A percentile compares a stretch with the other conserved stretches of the same genome.
Conservation (phyloP, 2,113 vertebrate species). For the Chroicocephalus ridibundus region DNA sequence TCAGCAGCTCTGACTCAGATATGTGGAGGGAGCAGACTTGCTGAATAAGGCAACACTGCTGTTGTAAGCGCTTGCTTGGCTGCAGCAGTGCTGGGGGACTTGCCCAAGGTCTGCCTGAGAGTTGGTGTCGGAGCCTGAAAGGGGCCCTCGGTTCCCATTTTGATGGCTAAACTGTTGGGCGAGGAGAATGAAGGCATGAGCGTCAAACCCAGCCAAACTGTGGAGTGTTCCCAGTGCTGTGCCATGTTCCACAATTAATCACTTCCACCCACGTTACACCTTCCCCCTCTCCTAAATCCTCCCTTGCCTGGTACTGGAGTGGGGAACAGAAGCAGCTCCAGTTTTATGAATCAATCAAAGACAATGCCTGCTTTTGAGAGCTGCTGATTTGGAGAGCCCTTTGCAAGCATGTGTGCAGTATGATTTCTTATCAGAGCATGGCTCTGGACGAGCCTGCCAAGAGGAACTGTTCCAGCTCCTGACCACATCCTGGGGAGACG, state of each 20-base stretch:
- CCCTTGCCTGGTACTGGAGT: not conserved
- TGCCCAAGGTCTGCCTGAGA: not conserved
- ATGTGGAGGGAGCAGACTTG: not conserved
- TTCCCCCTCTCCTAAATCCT: not conserved
- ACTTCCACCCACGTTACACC: constrained; percentile 29
- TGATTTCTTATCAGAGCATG: constrained; percentile 24
- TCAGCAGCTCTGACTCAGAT: constrained; percentile 43
- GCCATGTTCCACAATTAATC: not conserved
- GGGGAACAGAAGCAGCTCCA: not conserved
- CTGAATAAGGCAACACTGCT: constrained; percentile 1
- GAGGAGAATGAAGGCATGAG: not conserved
- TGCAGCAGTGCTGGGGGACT: not conserved
- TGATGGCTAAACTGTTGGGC: not conserved
- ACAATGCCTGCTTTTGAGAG: constrained; percentile 29
- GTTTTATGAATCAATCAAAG: constrained; percentile 68
- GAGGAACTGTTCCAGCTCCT: constrained; percentile 16
- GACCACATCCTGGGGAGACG: constrained; percentile 24
- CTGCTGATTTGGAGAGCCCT: constrained; percentile 48
- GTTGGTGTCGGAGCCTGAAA: not conserved
- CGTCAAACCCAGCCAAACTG: not conserved
- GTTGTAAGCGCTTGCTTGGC: not conserved
- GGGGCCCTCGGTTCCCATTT: not conserved
- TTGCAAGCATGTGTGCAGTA: constrained; percentile 18
- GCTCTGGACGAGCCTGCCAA: constrained; percentile 32
- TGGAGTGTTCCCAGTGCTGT: not conserved